Conservation (phyloP, 1,140 invertebrate genomes). For the Phocides pigmalion region DNA sequence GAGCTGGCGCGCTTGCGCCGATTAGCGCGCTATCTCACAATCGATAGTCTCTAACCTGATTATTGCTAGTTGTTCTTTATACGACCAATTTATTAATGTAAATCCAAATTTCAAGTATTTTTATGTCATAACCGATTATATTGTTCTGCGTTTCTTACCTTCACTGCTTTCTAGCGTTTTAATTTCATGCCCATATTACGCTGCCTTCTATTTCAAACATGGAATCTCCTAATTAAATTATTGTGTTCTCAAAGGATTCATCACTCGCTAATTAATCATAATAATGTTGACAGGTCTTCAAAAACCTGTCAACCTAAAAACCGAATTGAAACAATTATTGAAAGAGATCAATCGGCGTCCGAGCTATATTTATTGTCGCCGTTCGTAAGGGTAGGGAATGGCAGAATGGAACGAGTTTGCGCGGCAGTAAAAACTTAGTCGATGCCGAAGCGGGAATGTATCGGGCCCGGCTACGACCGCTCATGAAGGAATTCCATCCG, state of each 20-base stretch:
- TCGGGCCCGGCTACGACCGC: constrained; percentile 53
- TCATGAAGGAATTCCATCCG: constrained; percentile 72
- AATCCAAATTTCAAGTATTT: constrained; percentile 1
- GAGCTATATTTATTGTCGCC: constrained; percentile 63
- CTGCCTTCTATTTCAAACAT: constrained; percentile 7
- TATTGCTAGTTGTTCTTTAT: constrained; percentile 6
- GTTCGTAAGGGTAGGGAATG: constrained; percentile 56
- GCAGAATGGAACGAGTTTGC: constrained; percentile 65
- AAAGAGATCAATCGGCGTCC: constrained; percentile 52
- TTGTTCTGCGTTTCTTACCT: neutral
- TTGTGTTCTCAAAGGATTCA: constrained; percentile 21
- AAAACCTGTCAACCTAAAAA: constrained; percentile 30
- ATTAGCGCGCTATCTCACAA: constrained; percentile 26
- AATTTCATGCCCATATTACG: constrained; percentile 15
- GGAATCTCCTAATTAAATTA: constrained; percentile 21
- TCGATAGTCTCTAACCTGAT: constrained; percentile 18
- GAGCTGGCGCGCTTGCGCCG: constrained; percentile 30
- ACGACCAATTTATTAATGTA: constrained; percentile 8
- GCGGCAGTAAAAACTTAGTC: constrained; percentile 67
- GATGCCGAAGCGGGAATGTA: constrained; percentile 73
- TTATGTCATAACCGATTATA: neutral
- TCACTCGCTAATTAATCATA: constrained; percentile 15
- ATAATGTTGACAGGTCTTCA: constrained; percentile 14
- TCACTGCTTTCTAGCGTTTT: constrained; percentile 13
- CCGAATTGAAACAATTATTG: constrained; percentile 41